Conservation (phyloP, 2,113 vertebrate species). For the Recurvirostra avosetta region DNA sequence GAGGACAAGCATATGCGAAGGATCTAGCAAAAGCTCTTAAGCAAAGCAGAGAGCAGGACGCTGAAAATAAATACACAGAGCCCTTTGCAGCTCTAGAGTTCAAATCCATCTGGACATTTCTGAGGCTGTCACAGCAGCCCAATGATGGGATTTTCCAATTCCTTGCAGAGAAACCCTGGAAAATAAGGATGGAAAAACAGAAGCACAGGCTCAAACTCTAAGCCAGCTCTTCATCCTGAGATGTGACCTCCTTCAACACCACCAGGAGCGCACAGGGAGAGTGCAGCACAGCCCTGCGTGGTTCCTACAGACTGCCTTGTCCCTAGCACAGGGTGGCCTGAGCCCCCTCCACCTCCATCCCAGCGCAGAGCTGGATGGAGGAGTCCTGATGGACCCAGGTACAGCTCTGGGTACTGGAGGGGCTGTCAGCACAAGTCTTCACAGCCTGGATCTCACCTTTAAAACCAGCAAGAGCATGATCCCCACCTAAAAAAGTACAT, state of each 20-base stretch:
- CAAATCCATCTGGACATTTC: constrained; percentile 8
- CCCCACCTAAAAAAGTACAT: background rate
- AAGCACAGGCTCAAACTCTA: background rate
- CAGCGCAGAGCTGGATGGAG: background rate
- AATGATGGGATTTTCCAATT: background rate
- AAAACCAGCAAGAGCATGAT: background rate
- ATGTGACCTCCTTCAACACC: background rate
- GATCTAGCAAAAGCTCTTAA: constrained; percentile 2
- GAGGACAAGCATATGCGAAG: background rate
- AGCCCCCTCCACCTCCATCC: background rate
- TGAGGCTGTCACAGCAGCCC: background rate
- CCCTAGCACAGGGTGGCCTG: rapidly evolving
- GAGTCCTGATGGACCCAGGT: rapidly evolving
- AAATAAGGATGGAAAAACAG: background rate
- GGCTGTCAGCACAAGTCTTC: background rate
- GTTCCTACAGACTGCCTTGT: background rate
- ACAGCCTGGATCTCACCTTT: background rate
- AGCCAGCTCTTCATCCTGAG: background rate
- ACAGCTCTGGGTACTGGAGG: background rate
- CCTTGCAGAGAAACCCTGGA: background rate
- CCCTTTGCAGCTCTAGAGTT: background rate
- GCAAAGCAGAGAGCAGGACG: constrained; percentile 11
- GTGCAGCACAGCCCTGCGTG: rapidly evolving
- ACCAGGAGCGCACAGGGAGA: rapidly evolving
- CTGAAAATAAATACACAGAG: background rate